Evolutionary conservation across 1,140 invertebrate species (phyloP), one percentile per base, ranked within the genome.

Genomic region (Doryteuthis pealeii): DNA sequence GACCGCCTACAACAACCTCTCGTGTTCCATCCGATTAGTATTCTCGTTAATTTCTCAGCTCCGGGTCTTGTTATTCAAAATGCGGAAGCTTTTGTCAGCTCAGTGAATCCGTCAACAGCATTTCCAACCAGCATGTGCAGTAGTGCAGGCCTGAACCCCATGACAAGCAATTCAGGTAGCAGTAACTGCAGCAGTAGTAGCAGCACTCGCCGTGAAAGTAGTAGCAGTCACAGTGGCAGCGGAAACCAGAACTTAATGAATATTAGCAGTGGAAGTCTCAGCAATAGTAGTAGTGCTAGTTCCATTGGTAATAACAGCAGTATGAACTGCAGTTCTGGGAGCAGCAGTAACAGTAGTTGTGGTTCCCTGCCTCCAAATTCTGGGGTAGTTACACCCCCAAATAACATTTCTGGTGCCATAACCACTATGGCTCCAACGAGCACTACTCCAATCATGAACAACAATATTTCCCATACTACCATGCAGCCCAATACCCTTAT

Each of bases 21-120:
- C 6, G 91, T 94, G 12, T 90, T 96, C 26, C 95, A 97, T 89
- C 95, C 95, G 2, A 93, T 97, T 70, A 84, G 81, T 70, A 85
- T 86, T 74, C 83, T 83, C 6, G 84, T 86, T 1, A 84, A 83
- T 69, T 84, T 86, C 71, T 70, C 77, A 30, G 78, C 82, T 0
- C 82, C 83, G 12, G 77, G 78, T 45, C 73, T 85, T 66, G 78
- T 80, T 10, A 76, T 83, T 69, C 78, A 65, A 72, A 69, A 77
- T 72, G 49, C 32, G 12, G 74, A 26, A 68, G 33, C 18, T n/a
- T 58, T 8, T 66, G 31, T 45, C 6, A 31, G 0, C 28, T 30
- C 31, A 73, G 62, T 40, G 35, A 40, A 40, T 40, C 35, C 35
- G 35, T 40, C 43, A 62, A 71, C 28, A 30, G 35, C 35, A 40